These are phyloP conservation scores for Cebidichthys violaceus DNA, from an alignment of 2,113 vertebrate genomes.

Conservation along the genomic window DNA sequence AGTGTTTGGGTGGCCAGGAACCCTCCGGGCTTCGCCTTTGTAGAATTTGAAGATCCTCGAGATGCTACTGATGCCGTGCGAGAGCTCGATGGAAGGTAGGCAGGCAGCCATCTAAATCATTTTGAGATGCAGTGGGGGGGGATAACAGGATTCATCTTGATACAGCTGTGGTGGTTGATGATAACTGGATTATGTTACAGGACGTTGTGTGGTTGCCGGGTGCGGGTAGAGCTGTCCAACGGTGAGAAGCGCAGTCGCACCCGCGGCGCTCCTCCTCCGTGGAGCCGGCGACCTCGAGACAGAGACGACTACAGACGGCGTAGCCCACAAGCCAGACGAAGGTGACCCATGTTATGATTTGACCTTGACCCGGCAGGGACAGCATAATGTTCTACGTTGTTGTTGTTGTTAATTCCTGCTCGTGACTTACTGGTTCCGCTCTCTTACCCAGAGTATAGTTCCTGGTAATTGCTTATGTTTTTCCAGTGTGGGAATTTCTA, in stretches of 20 bases:
- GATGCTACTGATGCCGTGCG: constrained; percentile 98
- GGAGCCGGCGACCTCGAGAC: constrained; percentile 93
- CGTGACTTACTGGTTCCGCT: constrained; percentile 43
- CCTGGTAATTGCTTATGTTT: constrained; percentile 54
- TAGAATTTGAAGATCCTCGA: constrained; percentile 97
- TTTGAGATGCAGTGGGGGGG: rapidly evolving
- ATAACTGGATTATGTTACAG: constrained; percentile 68
- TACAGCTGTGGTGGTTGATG: rapidly evolving
- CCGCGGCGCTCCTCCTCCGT: constrained; percentile 94
- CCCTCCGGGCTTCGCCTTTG: constrained; percentile 97
- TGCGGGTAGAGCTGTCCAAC: constrained; percentile 96
- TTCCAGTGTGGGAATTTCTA: constrained; percentile 55
- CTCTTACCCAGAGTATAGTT: constrained; percentile 60
- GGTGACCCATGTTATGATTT: constrained; percentile 83
- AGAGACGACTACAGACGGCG: constrained; percentile 95
- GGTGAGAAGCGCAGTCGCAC: constrained; percentile 96
- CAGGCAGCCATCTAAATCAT: constrained; percentile 3
- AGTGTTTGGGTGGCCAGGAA: constrained; percentile 99
- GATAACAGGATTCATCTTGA: not conserved
- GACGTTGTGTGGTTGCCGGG: constrained; percentile 95
- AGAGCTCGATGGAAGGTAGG: constrained; percentile 97
- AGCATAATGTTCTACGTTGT: constrained; percentile 41
- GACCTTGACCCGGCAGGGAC: constrained; percentile 2
- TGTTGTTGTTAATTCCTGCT: constrained; percentile 31
- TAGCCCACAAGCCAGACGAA: constrained; percentile 90